Conservation (phyloP, 2,888 invertebrate genomes). For the Sminthurides aquaticus region DNA sequence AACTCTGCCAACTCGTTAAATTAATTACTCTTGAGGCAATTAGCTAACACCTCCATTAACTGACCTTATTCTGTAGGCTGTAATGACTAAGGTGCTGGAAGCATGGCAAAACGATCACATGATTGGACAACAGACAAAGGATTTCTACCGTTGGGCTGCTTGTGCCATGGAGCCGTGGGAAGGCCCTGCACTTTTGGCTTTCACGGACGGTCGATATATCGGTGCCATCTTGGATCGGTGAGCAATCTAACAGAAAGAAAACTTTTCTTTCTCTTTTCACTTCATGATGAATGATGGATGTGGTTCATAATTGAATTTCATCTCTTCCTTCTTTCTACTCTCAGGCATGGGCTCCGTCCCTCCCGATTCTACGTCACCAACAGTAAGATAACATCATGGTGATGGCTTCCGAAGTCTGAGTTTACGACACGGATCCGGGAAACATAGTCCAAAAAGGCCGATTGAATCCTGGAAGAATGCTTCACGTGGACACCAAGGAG, state of each 20-base stretch:
- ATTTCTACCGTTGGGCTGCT: too few species aligned
- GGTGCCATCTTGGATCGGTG: slow-evolving; percentile 64
- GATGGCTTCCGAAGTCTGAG: slow-evolving; percentile 99
- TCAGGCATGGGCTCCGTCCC: slow-evolving; percentile 90
- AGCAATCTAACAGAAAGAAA: slow-evolving; percentile 72
- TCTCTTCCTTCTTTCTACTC: too few species aligned
- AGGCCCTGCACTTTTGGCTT: slow-evolving; percentile 91
- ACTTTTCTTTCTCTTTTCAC: too few species aligned
- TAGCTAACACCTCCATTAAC: background rate
- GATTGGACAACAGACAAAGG: slow-evolving; percentile 84
- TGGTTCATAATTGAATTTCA: too few species aligned
- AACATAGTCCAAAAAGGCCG: slow-evolving; percentile 83
- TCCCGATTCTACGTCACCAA: slow-evolving; percentile 94
- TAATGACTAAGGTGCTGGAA: slow-evolving; percentile 99
- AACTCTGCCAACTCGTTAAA: background rate
- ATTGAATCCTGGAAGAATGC: slow-evolving; percentile 95
- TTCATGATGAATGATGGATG: too few species aligned
- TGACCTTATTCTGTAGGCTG: slow-evolving; percentile 55
- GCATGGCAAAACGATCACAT: slow-evolving; percentile 94
- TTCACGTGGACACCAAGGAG: slow-evolving; percentile 91
- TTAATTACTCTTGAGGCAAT: background rate
- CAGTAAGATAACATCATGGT: slow-evolving; percentile 92
- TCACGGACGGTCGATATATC: slow-evolving; percentile 95
- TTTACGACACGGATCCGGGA: slow-evolving; percentile 74
- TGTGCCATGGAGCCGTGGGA: slow-evolving; percentile 99